Base-by-base conservation (phyloP, 1,140 invertebrate species). In the Drosophila tristis region DNA sequence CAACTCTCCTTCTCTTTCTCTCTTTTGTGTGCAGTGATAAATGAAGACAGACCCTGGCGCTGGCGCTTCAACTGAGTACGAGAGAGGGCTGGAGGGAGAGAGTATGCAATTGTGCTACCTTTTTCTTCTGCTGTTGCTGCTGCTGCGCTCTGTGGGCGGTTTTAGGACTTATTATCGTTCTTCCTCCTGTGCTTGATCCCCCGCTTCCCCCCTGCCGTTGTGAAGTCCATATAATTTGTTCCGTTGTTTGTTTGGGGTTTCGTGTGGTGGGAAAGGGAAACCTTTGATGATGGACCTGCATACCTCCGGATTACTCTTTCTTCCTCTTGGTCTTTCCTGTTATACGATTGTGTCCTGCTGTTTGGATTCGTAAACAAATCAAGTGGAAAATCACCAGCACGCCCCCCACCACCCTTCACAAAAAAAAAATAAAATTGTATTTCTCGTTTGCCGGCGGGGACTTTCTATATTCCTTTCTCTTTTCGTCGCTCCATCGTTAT, bases 341-440 rank as follows among this genome's bases (percentile, higher is more conserved):
- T 85, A 86, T 85, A 39, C 73, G 57, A 62, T 61, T 73, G 82
- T 72, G 55, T 84, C 80, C 80, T 84, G 80, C 80, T 84, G 73
- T 67, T 58, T 23, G 53, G 29, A 26, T 51, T 63, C 59, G 78
- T 61, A 71, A 63, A 58, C 78, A 87, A 87, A 82, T 75, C 66
- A 87, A 76, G 61, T 76, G 75, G 54, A 78, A 76, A 47, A 53
- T 78, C 31, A 54, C 57, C 57, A 20, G 20, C 0, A 20, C 1
- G 20, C 31, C 62, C 39, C n/a, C 3, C 42, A 5, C n/a, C 16
- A 16, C 20, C 20, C 20, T 20, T 20, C 20, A 20, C 20, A 8
- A 35, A 23, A 35, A 9, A 7, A 31, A 9, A 49, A 43, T 15
- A 20, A 20, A 20, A 20, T 6, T 31, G 25, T 20, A 20, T 20